Percentiles rank a stretch among this genome's conserved stretches.
Conservation (phyloP, 35 echinoderm and acorn worm species). For the Lytechinus variegatus region DNA sequence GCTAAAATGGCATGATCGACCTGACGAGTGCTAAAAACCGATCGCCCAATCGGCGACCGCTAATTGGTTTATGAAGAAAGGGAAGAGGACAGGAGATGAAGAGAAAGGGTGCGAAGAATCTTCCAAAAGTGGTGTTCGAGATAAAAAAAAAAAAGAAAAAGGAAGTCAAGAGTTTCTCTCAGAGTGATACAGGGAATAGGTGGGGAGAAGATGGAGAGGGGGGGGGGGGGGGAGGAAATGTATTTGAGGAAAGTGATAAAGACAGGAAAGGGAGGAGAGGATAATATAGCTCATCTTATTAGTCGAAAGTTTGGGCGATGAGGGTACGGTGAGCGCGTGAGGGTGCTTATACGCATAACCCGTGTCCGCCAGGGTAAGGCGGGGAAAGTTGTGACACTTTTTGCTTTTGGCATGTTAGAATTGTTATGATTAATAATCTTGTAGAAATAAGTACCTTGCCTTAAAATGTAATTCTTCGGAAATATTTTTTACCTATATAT, state of each 20-base stretch:
- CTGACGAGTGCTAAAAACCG: conserved; percentile 48
- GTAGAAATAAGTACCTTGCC: too few species aligned
- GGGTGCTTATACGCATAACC: too few species aligned
- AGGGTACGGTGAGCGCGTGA: too few species aligned
- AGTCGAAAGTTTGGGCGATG: too few species aligned
- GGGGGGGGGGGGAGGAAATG: not conserved
- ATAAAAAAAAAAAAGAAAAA: too few species aligned
- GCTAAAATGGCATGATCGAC: conserved; percentile 48
- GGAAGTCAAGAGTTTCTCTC: not conserved
- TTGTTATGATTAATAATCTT: too few species aligned
- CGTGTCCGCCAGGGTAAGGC: too few species aligned
- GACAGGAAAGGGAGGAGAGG: not conserved
- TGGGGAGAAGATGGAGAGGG: not conserved
- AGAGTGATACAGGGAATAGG: not conserved
- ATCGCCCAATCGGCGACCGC: conserved; percentile 48
- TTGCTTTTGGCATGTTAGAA: too few species aligned
- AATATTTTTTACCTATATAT: too few species aligned
- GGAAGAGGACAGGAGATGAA: not conserved
- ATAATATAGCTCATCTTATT: too few species aligned
- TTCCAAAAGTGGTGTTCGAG: not conserved
- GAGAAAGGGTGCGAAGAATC: not conserved
- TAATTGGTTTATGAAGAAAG: conserved; percentile 48
- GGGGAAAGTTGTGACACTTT: too few species aligned
- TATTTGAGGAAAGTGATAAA: not conserved
- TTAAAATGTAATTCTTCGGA: too few species aligned